Base-by-base conservation (phyloP, 2,888 invertebrate species). In the Drosophila phalerata region DNA sequence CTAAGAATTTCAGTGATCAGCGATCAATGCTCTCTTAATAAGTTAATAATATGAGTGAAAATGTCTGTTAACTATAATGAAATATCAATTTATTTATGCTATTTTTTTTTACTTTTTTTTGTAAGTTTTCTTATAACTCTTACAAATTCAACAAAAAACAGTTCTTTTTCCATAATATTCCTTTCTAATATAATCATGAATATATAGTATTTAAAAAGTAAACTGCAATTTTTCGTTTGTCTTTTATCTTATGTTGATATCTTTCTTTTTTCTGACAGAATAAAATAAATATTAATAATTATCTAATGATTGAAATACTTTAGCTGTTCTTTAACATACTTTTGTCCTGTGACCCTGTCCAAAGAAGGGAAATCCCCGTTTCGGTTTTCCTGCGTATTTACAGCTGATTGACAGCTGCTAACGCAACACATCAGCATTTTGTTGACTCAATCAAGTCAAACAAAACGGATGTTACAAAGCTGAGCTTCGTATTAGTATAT, bases 381-480 rank as follows among this genome's bases (percentile, higher is more conserved):
- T 53, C n/a, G 30, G 22, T 15, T 55, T 43, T 55, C 32, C 43
- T 30, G 42, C 43, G 19, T 55, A 43, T n/a, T 57, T 1, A 25
- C 32, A 37, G 45, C 25, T 57, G 56, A 57, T 57, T 57, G 56
- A 57, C 56, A 57, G 56, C 13, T 47, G 17, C 25, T 55, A 32
- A 40, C 37, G 51, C 28, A 57, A 38, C 52, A 30, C 62, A 66
- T 66, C 43, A 69, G 69, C 69, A 58, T 53, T 56, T 57, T 74
- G 64, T 74, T 78, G 65, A 70, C 56, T 58, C 56, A 53, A 57
- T 69, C 63, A 61, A 69, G 53, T 62, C 47, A 73, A 73, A 78
- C 64, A 62, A 73, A 69, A 49, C 61, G 62, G 57, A 74, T 57
- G 52, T 48, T 60, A 22, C 65, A 65, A 48, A 65, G 69, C 61